Conservation (phyloP, 2,888 invertebrate species). For the Phragmatobia fuliginosa region DNA sequence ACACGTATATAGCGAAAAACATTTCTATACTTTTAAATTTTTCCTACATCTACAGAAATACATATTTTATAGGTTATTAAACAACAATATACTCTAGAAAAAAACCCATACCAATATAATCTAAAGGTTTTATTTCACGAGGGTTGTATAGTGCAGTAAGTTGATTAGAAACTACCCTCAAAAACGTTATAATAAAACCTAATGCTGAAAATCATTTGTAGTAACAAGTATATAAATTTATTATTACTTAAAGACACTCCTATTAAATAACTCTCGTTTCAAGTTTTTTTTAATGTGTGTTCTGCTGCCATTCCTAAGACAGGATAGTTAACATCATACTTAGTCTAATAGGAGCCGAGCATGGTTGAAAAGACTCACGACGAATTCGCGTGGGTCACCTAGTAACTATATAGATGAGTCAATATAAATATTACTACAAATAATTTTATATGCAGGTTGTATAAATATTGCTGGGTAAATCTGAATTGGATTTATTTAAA, state of each 20-base stretch:
- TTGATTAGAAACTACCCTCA: neutral
- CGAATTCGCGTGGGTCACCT: too few relatives aligned
- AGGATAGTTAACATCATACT: too few relatives aligned
- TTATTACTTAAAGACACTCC: slow-evolving; percentile 23
- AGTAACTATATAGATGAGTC: slow-evolving; percentile 11
- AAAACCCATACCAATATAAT: slow-evolving; percentile 27
- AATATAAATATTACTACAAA: slow-evolving; percentile 27
- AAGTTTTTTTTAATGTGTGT: too few relatives aligned
- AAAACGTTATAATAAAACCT: neutral
- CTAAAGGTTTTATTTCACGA: neutral
- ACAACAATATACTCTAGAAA: slow-evolving; percentile 32
- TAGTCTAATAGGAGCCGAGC: too few relatives aligned
- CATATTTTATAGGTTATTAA: slow-evolving; percentile 33
- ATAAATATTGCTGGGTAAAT: slow-evolving; percentile 29
- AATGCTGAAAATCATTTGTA: slow-evolving; percentile 18
- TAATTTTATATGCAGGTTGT: slow-evolving; percentile 22
- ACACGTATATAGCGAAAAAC: slow-evolving; percentile 28
- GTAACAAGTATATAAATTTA: slow-evolving; percentile 22
- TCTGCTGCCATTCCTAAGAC: too few relatives aligned
- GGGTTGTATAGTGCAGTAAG: neutral
- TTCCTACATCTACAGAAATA: slow-evolving; percentile 44
- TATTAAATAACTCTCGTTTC: too few relatives aligned
- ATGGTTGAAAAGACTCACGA: too few relatives aligned
- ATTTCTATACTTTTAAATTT: slow-evolving; percentile 47
- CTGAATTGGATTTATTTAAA: slow-evolving; percentile 32